Conservation (phyloP, 2,888 invertebrate genomes). For the Osmoderma eremita region DNA sequence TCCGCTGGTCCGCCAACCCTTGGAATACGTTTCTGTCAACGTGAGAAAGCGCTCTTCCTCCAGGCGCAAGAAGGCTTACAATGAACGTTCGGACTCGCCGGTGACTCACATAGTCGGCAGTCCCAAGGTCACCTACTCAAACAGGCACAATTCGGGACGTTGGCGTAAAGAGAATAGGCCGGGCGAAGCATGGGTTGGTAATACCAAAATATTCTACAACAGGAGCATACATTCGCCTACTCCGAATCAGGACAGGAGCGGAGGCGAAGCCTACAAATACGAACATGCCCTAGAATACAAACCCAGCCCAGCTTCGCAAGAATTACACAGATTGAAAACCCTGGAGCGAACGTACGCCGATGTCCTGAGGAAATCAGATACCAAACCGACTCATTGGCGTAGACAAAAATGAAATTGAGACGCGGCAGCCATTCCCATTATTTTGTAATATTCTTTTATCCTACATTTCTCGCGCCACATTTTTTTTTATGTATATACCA, state of each 20-base stretch:
- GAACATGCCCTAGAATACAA: slow-evolving; percentile 65
- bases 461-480: background rate
- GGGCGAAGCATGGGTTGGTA: slow-evolving; percentile 74
- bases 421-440: background rate
- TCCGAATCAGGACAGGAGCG: slow-evolving; percentile 67
- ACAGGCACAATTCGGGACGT: slow-evolving; percentile 63
- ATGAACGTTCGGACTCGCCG: slow-evolving; percentile 76
- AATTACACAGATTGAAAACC: slow-evolving; percentile 82
- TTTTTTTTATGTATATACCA: slow-evolving; percentile 9
- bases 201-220: slow-evolving; percentile 74
- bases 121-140: slow-evolving; percentile 72
- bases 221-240: slow-evolving; percentile 67
- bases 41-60: slow-evolving; percentile 75
- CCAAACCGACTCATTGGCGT: slow-evolving; percentile 52
- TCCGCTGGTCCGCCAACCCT: slow-evolving; percentile 76
- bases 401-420: slow-evolving; percentile 34
- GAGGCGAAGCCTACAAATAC: slow-evolving; percentile 55
- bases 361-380: slow-evolving; percentile 77
- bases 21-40: slow-evolving; percentile 77
- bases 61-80: slow-evolving; percentile 73
- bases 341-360: slow-evolving; percentile 88
- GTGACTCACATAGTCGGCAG: slow-evolving; percentile 70
- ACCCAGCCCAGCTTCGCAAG: slow-evolving; percentile 82
- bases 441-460: slow-evolving; percentile 2
- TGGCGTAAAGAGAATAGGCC: slow-evolving; percentile 58